Conservation (phyloP, 2,888 invertebrate genomes). For the Zaprionus obscuricornis region DNA sequence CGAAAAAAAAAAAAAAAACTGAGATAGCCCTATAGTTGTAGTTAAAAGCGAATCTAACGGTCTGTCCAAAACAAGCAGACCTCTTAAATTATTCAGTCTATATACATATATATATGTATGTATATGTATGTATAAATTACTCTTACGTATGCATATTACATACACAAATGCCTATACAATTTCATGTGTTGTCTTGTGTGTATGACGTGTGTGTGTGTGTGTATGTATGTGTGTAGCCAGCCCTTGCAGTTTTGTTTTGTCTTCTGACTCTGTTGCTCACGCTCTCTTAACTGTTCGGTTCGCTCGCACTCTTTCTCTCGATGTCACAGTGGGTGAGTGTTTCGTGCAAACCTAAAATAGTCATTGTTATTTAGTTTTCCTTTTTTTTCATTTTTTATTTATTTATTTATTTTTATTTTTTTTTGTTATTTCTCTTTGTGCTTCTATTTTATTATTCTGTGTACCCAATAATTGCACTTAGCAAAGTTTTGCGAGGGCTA, state of each 20-base stretch:
- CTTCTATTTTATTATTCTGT: constrained; percentile 29
- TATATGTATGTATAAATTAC: not conserved
- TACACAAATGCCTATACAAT: too few species aligned
- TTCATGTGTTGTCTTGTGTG: too few species aligned
- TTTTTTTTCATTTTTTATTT: constrained; percentile 16
- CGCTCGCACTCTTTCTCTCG: constrained; percentile 20
- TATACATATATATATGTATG: not conserved
- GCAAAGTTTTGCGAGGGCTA: constrained; percentile 8
- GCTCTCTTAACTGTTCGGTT: constrained; percentile 1
- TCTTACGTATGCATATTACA: not conserved
- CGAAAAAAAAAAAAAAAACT: too few species aligned
- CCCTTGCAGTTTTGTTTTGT: constrained; percentile 61
- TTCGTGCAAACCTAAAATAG: constrained; percentile 54
- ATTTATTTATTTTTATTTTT: not conserved
- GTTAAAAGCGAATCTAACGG: constrained; percentile 20
- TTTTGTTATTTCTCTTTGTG: not conserved
- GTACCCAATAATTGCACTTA: constrained; percentile 38
- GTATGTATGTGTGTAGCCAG: constrained; percentile 21
- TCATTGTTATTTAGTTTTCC: constrained; percentile 36
- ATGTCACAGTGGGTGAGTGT: constrained; percentile 17
- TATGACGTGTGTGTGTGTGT: too few species aligned
- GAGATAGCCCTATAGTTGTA: constrained; percentile 22
- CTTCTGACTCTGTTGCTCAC: constrained; percentile 34
- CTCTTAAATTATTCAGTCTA: too few species aligned
- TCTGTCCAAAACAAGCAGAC: too few species aligned